phyloP scores from a whole-genome alignment of 2,113 vertebrate genomes.

The Festucalex cinctus region DNA sequence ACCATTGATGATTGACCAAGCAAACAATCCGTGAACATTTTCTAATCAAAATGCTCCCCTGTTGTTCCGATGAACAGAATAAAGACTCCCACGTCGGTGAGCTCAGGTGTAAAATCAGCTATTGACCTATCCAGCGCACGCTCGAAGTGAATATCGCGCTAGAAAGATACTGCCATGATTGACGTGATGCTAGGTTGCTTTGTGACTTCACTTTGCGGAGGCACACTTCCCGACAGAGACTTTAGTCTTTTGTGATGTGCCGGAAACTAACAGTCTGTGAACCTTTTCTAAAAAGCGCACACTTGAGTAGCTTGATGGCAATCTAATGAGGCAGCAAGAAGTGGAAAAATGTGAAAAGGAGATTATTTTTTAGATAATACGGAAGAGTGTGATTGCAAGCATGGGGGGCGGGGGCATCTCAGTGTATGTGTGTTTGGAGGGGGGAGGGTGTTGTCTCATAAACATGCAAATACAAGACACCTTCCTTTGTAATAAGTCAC shows the following conservation, averaged over 20 bases:
- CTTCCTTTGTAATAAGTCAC: neutral
- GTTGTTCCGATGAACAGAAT: neutral
- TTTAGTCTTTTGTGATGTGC: neutral
- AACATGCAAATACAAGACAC: neutral
- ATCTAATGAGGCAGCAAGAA: neutral
- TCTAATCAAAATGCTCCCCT: neutral
- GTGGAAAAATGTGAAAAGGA: neutral
- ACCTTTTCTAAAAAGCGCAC: neutral
- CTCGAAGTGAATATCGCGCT: neutral
- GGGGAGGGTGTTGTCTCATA: neutral
- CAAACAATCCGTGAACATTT: neutral
- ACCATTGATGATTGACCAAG: neutral
- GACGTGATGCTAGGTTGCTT: neutral
- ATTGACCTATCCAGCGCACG: neutral
- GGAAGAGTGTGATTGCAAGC: neutral
- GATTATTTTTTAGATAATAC: neutral
- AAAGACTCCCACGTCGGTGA: neutral
- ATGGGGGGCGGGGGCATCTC: neutral
- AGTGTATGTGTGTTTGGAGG: neutral
- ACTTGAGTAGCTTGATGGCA: neutral
- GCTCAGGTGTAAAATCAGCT: neutral
- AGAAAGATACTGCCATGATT: neutral
- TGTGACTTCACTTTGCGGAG: neutral
- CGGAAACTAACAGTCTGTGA: slow-evolving; percentile 1
- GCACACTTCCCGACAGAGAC: neutral